phyloP scores from a whole-genome alignment of 2,888 invertebrate genomes.

The Hypselothyrea guttata region DNA sequence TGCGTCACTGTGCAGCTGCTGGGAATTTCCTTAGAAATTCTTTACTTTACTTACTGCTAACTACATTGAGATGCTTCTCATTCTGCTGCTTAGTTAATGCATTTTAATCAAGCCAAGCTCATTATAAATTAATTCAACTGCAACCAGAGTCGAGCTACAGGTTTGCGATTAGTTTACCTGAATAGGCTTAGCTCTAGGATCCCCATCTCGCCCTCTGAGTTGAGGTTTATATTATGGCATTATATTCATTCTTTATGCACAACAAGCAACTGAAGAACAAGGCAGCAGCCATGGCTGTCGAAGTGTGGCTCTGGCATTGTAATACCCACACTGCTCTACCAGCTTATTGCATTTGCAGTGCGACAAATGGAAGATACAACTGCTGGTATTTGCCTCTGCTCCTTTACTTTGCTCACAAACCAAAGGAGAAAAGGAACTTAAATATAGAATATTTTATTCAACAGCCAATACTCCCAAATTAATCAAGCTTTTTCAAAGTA shows the following conservation, averaged over 20 bases:
- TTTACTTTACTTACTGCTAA: neutral
- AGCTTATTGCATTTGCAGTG: constrained; percentile 11
- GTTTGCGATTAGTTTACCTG: constrained; percentile 51
- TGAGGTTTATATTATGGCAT: neutral
- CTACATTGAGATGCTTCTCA: neutral
- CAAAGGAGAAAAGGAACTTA: constrained; percentile 26
- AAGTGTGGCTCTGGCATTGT: constrained; percentile 12
- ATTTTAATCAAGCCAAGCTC: constrained; percentile 51
- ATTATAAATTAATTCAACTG: constrained; percentile 62
- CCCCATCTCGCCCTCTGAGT: neutral
- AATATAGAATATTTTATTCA: constrained; percentile 10
- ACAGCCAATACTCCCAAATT: neutral
- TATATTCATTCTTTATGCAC: constrained; percentile 26
- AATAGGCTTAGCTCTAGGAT: constrained; percentile 38
- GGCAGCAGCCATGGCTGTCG: neutral
- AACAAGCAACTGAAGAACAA: constrained; percentile 1
- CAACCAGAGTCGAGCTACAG: constrained; percentile 21
- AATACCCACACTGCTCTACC: neutral
- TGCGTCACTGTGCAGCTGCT: too few species aligned
- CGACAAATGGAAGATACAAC: neutral
- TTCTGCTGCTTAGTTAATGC: constrained; percentile 18
- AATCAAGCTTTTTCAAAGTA: too few species aligned
- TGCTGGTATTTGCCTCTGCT: neutral
- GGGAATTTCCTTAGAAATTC: neutral
- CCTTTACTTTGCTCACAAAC: constrained; percentile 6